A percentile compares a stretch with the other conserved stretches of the same genome.
Evolutionary conservation across 2,113 vertebrate species (phyloP).

Genomic region (Poicephalus meyeri): DNA sequence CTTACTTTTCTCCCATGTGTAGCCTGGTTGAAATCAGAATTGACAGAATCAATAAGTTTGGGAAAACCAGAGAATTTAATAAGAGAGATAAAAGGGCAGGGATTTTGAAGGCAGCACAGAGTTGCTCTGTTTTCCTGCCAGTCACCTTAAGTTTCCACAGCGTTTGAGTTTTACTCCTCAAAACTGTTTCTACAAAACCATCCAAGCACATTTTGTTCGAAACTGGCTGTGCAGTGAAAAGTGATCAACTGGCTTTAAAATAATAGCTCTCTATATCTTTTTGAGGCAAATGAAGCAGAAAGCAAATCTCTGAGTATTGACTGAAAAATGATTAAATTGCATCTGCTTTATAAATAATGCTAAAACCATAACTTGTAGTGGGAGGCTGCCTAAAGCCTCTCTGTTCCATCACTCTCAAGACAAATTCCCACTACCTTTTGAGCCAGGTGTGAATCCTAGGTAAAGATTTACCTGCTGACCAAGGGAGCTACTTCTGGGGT

Average conservation of each 20-base stretch:
- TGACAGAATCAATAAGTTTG: not conserved
- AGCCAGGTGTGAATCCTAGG: not conserved
- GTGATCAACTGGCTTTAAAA: not conserved
- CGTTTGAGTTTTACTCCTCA: not conserved
- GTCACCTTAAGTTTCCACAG: not conserved
- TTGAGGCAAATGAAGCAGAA: not conserved
- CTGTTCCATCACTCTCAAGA: not conserved
- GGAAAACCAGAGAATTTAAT: not conserved
- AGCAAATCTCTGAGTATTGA: not conserved
- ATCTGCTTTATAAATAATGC: not conserved
- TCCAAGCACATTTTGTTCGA: not conserved
- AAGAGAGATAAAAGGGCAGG: not conserved
- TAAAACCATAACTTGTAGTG: not conserved
- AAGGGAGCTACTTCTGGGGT: not conserved
- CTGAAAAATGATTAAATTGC: not conserved
- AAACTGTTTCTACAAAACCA: not conserved
- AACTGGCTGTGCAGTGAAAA: not conserved
- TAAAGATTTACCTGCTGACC: not conserved
- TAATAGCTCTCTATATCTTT: not conserved
- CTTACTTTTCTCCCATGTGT: not conserved
- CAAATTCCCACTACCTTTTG: accelerated
- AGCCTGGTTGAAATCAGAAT: not conserved
- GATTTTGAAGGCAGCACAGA: not conserved
- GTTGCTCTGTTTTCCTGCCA: not conserved
- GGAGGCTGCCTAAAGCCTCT: not conserved